Percentiles rank a stretch among this genome's conserved stretches.
Conservation (phyloP, 2,888 invertebrate genomes). For the Vanessa cardui region DNA sequence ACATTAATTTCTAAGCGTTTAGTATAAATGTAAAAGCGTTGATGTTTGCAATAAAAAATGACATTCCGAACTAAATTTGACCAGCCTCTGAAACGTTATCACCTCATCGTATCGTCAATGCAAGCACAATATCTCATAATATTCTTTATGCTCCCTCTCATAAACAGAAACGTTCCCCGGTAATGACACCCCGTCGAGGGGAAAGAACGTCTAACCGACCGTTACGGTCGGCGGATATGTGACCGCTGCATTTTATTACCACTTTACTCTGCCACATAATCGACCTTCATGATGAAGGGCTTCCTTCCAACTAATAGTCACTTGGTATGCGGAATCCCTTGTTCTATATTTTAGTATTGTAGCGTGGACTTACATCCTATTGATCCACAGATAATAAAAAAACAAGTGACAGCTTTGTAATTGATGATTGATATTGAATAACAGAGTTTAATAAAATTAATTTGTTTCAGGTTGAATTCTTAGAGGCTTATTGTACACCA, state of each 20-base stretch:
- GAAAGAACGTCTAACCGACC: constrained; percentile 75
- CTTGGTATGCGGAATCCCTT: constrained; percentile 52
- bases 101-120: constrained; percentile 75
- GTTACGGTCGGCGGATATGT: constrained; percentile 79
- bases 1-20: not conserved
- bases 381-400: too few species aligned
- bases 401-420: too few species aligned
- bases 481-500: constrained; percentile 89
- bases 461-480: constrained; percentile 86
- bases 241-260: constrained; percentile 83
- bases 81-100: constrained; percentile 69
- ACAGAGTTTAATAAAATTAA: constrained; percentile 1
- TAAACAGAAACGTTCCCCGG: constrained; percentile 79
- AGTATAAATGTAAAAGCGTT: constrained; percentile 11
- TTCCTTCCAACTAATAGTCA: constrained; percentile 71
- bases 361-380: constrained; percentile 6
- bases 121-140: constrained; percentile 79
- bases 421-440: too few species aligned
- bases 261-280: constrained; percentile 82
- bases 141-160: constrained; percentile 80
- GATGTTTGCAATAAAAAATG: constrained; percentile 53
- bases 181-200: constrained; percentile 76
- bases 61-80: constrained; percentile 64
- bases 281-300: constrained; percentile 80
- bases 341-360: constrained; percentile 36